phyloP scores from a whole-genome alignment of 2,113 vertebrate species.

The Paradoxurus hermaphroditus region DNA sequence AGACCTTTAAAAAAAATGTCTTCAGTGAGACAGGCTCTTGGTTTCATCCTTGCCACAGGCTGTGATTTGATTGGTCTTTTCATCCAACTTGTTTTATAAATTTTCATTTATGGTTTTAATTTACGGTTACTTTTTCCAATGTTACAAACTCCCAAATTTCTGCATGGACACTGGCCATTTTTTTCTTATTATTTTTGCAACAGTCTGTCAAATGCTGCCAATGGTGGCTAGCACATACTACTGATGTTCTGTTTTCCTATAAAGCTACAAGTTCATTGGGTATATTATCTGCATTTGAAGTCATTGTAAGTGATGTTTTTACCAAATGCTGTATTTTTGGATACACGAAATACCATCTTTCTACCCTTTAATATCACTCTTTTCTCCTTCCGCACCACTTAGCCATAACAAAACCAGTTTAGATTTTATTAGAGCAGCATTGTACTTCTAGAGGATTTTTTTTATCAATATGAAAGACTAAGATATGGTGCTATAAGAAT shows the following conservation, averaged over 20 bases:
- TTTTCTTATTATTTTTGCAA: neutral
- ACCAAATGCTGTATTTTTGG: neutral
- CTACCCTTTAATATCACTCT: neutral
- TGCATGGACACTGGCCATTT: neutral
- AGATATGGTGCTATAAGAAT: neutral
- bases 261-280: neutral
- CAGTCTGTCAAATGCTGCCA: neutral
- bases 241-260: neutral
- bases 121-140: neutral
- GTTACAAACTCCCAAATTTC: neutral
- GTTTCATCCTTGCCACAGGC: neutral
- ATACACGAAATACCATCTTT: neutral
- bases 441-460: neutral
- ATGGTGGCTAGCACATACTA: neutral
- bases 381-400: neutral
- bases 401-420: neutral
- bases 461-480: neutral
- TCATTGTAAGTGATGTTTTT: neutral
- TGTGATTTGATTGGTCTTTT: neutral
- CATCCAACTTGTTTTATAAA: neutral
- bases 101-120: neutral
- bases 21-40: neutral
- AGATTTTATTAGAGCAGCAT: neutral
- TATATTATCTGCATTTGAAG: neutral
- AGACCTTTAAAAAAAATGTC: neutral